Conservation (phyloP, 2,797 vertebrate species). For the Catamblyrhynchus diadema region DNA sequence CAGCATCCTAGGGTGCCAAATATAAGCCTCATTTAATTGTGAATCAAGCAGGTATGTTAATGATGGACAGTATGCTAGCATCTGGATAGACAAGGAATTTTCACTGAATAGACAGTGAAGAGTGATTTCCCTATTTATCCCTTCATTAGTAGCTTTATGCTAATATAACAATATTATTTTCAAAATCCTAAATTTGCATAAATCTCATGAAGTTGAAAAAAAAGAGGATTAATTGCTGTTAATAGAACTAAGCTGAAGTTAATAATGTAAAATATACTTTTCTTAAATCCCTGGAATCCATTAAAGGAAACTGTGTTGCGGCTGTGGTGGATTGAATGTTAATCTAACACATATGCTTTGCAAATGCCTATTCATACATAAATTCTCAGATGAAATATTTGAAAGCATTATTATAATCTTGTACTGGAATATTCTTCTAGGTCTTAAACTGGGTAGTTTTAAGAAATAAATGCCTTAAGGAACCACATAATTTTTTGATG, state of each 20-base stretch:
- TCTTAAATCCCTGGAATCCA: background rate
- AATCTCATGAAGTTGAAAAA: background rate
- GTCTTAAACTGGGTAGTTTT: background rate
- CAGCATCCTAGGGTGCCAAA: background rate
- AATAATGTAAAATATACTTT: background rate
- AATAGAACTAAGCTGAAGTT: background rate
- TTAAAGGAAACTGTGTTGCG: background rate
- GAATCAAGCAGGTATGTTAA: background rate
- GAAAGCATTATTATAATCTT: background rate
- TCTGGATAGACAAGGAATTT: background rate
- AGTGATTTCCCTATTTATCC: background rate
- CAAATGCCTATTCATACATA: background rate
- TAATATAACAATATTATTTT: background rate
- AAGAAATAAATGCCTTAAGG: background rate
- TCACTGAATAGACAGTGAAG: background rate
- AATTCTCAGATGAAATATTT: constrained; percentile 14
- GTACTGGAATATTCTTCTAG: background rate
- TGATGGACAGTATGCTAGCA: background rate
- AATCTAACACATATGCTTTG: constrained; percentile 14
- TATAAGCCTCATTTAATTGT: background rate
- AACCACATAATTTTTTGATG: background rate
- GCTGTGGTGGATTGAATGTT: background rate
- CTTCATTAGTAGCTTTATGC: background rate
- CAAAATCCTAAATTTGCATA: background rate
- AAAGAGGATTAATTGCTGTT: background rate